Conservation (phyloP, 2,888 invertebrate genomes). For the Pycnomerus fuliginosus region DNA sequence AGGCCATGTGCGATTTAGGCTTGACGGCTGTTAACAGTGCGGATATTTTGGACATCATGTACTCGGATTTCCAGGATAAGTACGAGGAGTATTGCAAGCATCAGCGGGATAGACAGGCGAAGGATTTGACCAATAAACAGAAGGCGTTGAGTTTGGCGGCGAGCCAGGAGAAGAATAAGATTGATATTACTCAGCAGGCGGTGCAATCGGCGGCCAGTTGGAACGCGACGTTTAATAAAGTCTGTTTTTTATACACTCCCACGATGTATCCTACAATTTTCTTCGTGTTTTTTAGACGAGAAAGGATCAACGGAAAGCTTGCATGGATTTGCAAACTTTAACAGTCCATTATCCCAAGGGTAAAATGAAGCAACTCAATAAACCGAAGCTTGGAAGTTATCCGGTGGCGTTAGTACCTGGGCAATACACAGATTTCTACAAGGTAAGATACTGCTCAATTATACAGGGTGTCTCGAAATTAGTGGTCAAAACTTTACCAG, state of each 20-base stretch:
- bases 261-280: constrained; percentile 2
- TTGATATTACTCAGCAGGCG: constrained; percentile 78
- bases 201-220: constrained; percentile 84
- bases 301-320: constrained; percentile 74
- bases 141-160: constrained; percentile 62
- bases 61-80: constrained; percentile 91
- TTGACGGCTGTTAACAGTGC: constrained; percentile 89
- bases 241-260: constrained; percentile 19
- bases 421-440: constrained; percentile 90
- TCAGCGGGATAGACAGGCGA: constrained; percentile 68
- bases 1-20: constrained; percentile 91
- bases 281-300: constrained; percentile 50
- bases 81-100: constrained; percentile 86
- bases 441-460: no score
- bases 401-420: constrained; percentile 94
- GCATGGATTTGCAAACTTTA: constrained; percentile 90
- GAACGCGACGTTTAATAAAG: constrained; percentile 83
- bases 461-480: no score
- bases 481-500: no score
- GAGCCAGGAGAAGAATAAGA: constrained; percentile 55
- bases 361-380: constrained; percentile 49
- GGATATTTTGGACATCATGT: constrained; percentile 94
- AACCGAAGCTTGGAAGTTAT: constrained; percentile 68
- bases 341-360: constrained; percentile 77
- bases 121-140: constrained; percentile 67